Evolutionary conservation across 2,888 invertebrate genomes (phyloP).

Genomic region (Labia minor): DNA sequence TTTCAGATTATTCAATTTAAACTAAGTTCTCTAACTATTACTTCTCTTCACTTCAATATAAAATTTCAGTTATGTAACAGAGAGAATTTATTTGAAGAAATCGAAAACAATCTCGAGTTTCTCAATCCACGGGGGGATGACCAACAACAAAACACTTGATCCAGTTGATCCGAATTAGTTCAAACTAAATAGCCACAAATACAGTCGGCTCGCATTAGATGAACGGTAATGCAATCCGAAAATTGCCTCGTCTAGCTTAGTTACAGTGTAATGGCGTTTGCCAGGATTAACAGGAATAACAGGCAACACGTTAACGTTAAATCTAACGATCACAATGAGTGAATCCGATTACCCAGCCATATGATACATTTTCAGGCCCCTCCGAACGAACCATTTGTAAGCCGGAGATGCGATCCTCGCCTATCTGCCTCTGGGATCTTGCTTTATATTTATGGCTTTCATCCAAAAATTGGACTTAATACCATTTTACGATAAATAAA

Average conservation of each 20-base stretch:
- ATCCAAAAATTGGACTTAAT: slow-evolving; percentile 4
- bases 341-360: neutral
- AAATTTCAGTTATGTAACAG: no score
- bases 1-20: no score
- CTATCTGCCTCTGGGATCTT: neutral
- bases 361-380: neutral
- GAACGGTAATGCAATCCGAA: neutral
- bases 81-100: no score
- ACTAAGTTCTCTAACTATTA: no score
- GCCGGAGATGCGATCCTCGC: neutral
- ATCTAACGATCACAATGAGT: slow-evolving; percentile 13
- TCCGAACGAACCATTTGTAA: neutral
- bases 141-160: neutral
- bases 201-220: neutral
- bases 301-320: slow-evolving; percentile 8
- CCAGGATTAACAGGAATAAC: neutral
- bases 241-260: neutral
- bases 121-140: no score
- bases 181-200: neutral
- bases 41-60: no score
- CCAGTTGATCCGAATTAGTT: neutral
- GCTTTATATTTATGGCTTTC: slow-evolving; percentile 7
- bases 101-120: no score
- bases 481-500: neutral
- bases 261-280: slow-evolving; percentile 4